Evolutionary conservation across 1,140 invertebrate species (phyloP).

Genomic region (Tetranychus urticae): DNA sequence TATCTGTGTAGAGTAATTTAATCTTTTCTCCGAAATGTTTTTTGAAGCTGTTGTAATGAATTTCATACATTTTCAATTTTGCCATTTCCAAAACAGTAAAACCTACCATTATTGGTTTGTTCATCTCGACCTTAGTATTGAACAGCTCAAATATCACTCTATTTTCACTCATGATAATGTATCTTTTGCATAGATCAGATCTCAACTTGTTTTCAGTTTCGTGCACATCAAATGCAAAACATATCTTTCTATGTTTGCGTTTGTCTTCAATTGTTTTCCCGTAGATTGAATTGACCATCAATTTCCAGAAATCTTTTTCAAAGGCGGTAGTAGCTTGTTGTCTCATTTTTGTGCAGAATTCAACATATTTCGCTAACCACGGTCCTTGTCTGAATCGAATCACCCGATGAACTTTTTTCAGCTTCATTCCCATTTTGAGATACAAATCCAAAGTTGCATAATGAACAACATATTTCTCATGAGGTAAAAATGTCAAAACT

Average conservation of each 20-base stretch:
- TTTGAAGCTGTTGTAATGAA: too few species aligned
- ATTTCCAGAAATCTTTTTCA: slow-evolving; percentile 18
- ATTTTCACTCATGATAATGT: too few species aligned
- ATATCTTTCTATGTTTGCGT: slow-evolving; percentile 14
- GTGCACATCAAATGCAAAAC: too few species aligned
- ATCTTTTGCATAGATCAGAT: too few species aligned
- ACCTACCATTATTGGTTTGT: slow-evolving; percentile 16
- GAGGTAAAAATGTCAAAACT: slow-evolving; percentile 3
- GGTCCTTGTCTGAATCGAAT: slow-evolving; percentile 24
- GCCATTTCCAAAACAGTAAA: slow-evolving; percentile 14
- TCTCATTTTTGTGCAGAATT: slow-evolving; percentile 20
- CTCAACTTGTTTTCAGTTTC: too few species aligned
- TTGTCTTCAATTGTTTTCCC: slow-evolving; percentile 27
- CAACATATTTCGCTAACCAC: slow-evolving; percentile 24
- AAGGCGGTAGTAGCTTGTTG: slow-evolving; percentile 14
- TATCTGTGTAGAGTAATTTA: slow-evolving; percentile 7
- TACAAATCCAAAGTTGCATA: slow-evolving; percentile 26
- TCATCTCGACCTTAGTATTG: slow-evolving; percentile 11
- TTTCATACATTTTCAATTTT: slow-evolving; percentile 5
- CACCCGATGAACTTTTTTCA: slow-evolving; percentile 23
- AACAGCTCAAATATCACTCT: slow-evolving; percentile 10
- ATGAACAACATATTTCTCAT: slow-evolving; percentile 25
- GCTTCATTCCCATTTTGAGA: slow-evolving; percentile 12
- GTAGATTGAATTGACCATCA: slow-evolving; percentile 25
- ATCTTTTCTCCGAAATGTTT: too few species aligned